Evolutionary conservation across 2,888 invertebrate species (phyloP).

Genomic region (Meiosimyza platycephala): DNA sequence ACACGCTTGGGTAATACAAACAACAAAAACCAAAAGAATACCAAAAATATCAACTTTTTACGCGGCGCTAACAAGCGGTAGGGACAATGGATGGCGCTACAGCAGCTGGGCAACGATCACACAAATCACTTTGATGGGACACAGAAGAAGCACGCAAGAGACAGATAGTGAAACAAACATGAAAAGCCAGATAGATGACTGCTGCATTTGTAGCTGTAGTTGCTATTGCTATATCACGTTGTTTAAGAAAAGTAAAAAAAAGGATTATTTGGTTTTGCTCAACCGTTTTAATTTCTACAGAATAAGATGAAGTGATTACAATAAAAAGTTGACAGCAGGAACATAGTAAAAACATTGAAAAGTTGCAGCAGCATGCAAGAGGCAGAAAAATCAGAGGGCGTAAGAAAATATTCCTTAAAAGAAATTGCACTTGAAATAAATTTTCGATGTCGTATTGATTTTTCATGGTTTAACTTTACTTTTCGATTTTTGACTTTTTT

Average conservation of each 20-base stretch:
- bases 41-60: not conserved
- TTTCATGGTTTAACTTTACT: too few species aligned
- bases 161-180: conserved; percentile 5
- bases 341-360: not conserved
- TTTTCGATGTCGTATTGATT: not conserved
- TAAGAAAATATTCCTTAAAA: too few species aligned
- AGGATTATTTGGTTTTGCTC: too few species aligned
- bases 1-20: not conserved
- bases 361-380: too few species aligned
- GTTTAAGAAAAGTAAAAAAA: too few species aligned
- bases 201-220: not conserved
- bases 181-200: not conserved
- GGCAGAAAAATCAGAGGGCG: too few species aligned
- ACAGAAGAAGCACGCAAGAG: not conserved
- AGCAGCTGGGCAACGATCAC: conserved; percentile 1
- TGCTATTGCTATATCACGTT: too few species aligned
- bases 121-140: conserved; percentile 30
- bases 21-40: not conserved
- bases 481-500: too few species aligned
- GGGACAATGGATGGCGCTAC: too few species aligned
- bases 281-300: not conserved
- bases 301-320: conserved; percentile 5
- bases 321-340: not conserved
- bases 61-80: too few species aligned
- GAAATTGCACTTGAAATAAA: not conserved